Evolutionary conservation across 2,113 vertebrate species (phyloP), one percentile per base, ranked within the genome.

Genomic region (Salvelinus alpinus): DNA sequence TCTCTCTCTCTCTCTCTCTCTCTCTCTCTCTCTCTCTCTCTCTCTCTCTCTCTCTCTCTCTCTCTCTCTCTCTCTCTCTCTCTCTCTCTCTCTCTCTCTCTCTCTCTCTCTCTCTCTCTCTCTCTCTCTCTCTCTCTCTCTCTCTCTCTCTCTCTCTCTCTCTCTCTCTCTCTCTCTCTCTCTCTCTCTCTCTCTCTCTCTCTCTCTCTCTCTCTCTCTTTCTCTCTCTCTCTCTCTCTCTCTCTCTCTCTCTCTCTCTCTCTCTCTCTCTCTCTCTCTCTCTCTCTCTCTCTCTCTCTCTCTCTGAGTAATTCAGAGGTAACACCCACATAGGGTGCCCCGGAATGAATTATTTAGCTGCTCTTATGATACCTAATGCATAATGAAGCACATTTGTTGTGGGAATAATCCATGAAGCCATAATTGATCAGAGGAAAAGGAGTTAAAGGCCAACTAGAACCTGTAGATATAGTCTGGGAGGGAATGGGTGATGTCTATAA

Each of bases 331-430:
- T 71, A 38, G 57, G 59, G 64, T 64, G 66, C 70, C 47, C 51
- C 67, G 13, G 2, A 73, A 60, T 62, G 16, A 24, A 69, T 76
- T 70, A 78, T 75, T 71, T 29, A 79, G 64, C 67, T 77, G 64
- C 73, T 57, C 78, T 77, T 76, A 78, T 77, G 75, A 83, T 78
- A 83, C 76, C 73, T 70, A 68, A 81, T 83, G 73, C 68, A 85
- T 85, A 74, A 82, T 87, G 80, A 78, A 84, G 79, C 64, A 72
- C 70, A 72, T 85, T 82, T 79, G 72, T 82, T 67, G 29, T 16
- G 47, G 71, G 75, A 88, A 86, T 78, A 74, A 82, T 89, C 82
- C 80, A 88, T 73, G 75, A 70, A 80, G 71, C 79, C 73, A 81
- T 79, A 78, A 82, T 80, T 81, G 78, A 84, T 83, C 79, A 77